Conservation (phyloP, 2,797 vertebrate species). For the Cercopithecus neglectus region DNA sequence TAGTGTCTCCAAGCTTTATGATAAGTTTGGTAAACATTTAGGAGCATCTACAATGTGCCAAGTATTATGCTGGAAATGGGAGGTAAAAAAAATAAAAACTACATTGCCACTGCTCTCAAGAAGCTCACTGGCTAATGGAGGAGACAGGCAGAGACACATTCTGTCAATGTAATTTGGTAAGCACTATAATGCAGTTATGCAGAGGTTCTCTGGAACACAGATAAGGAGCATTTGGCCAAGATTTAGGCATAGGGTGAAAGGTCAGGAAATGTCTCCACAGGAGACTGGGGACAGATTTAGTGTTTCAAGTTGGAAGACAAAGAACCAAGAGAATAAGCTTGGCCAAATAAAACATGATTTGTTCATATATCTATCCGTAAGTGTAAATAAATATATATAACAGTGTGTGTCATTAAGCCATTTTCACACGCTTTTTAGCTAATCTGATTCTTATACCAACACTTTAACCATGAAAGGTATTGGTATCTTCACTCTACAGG, state of each 20-base stretch:
- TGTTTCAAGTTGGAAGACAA: slow-evolving; percentile 24
- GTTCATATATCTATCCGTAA: not conserved
- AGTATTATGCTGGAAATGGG: not conserved
- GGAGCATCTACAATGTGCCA: not conserved
- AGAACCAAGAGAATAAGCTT: not conserved
- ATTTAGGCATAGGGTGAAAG: not conserved
- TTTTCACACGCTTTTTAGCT: not conserved
- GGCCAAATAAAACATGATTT: not conserved
- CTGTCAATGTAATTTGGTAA: not conserved
- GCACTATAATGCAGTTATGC: not conserved
- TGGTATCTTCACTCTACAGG: not conserved
- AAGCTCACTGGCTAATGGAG: not conserved
- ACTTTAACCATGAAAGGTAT: not conserved
- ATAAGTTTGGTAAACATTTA: slow-evolving; percentile 40
- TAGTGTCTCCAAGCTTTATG: slow-evolving; percentile 62
- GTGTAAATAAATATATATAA: not conserved
- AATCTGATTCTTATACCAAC: not conserved
- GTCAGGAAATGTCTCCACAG: slow-evolving; percentile 10
- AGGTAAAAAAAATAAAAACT: slow-evolving; percentile 48
- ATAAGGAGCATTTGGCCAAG: slow-evolving; percentile 23
- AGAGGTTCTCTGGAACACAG: not conserved
- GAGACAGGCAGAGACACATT: slow-evolving; percentile 11
- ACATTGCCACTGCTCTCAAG: not conserved
- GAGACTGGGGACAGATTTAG: not conserved
- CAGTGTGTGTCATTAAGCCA: not conserved